Evolutionary conservation across 1,140 invertebrate species (phyloP).

Genomic region (Pseudachorutes palmiensis): DNA sequence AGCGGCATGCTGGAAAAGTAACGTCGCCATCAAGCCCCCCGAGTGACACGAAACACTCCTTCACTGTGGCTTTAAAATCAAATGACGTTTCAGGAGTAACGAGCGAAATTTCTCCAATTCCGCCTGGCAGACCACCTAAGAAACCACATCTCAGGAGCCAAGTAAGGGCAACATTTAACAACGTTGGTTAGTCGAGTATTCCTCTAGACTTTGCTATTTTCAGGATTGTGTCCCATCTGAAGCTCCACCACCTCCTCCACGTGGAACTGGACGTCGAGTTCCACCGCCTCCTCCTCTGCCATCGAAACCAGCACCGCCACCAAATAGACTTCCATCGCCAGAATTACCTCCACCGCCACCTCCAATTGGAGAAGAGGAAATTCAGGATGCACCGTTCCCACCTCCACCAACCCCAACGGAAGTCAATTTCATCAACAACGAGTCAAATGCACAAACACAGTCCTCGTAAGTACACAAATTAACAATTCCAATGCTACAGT

Average conservation of each 20-base stretch:
- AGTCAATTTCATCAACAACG: neutral
- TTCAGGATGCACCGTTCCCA: neutral
- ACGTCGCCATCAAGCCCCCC: neutral
- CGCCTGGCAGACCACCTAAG: neutral
- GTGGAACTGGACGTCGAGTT: neutral
- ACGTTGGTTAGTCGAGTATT: too few species aligned
- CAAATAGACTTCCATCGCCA: neutral
- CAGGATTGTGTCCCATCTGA: neutral
- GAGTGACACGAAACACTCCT: neutral
- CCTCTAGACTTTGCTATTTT: too few species aligned
- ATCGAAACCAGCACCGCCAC: neutral
- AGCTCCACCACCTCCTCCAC: neutral
- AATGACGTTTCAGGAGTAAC: neutral
- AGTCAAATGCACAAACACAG: neutral
- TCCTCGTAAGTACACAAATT: neutral
- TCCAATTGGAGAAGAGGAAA: neutral
- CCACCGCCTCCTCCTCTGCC: neutral
- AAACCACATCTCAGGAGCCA: constrained; percentile 32
- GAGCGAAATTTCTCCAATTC: constrained; percentile 41
- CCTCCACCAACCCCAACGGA: neutral
- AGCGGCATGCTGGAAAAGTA: constrained; percentile 52
- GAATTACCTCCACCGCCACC: neutral
- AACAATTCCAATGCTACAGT: neutral
- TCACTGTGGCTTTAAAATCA: neutral
- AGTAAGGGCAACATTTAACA: too few species aligned